Evolutionary conservation across 2,113 vertebrate genomes (phyloP).

Genomic region (Phyllostomus discolor): DNA sequence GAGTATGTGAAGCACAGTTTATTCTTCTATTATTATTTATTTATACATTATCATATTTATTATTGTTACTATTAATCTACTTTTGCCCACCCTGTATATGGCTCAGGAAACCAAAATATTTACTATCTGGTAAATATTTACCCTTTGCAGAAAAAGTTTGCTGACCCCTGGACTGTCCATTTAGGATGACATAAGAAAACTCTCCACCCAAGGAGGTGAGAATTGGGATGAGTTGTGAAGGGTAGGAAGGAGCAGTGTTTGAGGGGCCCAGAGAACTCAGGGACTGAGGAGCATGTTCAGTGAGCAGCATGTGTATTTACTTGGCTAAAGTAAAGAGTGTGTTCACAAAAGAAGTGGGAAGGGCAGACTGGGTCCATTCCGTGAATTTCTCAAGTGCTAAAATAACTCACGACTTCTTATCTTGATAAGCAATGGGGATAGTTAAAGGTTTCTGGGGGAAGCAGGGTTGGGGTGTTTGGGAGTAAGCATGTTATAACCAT

Average conservation of each 20-base stretch:
- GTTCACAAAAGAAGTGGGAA: not conserved
- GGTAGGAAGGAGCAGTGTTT: not conserved
- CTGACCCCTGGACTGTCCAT: not conserved
- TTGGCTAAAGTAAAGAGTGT: not conserved
- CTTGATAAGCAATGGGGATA: not conserved
- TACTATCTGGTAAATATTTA: not conserved
- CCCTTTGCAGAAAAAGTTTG: not conserved
- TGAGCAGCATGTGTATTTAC: not conserved
- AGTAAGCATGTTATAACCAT: not conserved
- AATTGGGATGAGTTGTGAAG: not conserved
- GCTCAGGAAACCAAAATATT: not conserved
- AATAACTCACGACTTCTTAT: not conserved
- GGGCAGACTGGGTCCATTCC: not conserved
- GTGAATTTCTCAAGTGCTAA: not conserved
- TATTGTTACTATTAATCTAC: not conserved
- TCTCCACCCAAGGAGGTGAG: not conserved
- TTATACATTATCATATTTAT: not conserved
- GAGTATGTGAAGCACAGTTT: not conserved
- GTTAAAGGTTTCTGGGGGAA: not conserved
- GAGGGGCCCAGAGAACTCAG: not conserved
- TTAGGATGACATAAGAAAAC: not conserved
- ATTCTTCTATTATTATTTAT: not conserved
- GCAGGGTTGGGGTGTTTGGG: accelerated
- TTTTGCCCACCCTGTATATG: not conserved
- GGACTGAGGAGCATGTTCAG: not conserved